Evolutionary conservation across 2,113 vertebrate genomes (phyloP).

Genomic region (Lepus europaeus): DNA sequence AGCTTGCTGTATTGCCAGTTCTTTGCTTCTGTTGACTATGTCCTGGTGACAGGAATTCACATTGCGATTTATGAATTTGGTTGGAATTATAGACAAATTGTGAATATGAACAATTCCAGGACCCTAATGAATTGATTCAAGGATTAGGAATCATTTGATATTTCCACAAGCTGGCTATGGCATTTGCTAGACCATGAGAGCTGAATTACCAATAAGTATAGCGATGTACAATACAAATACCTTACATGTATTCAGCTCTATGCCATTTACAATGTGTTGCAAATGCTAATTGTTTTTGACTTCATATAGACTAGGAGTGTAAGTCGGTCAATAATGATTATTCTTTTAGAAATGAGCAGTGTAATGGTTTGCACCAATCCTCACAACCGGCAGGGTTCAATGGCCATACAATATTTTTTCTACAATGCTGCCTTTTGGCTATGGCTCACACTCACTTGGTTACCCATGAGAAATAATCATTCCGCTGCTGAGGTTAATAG

Average conservation of each 20-base stretch:
- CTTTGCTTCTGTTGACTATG: neutral
- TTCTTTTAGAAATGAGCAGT: neutral
- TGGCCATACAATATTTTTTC: neutral
- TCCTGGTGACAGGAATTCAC: neutral
- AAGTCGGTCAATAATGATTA: slow-evolving; percentile 16
- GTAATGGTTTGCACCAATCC: neutral
- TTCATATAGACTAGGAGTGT: neutral
- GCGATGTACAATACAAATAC: neutral
- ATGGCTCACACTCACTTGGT: neutral
- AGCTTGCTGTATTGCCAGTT: neutral
- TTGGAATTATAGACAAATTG: neutral
- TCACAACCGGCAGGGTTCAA: neutral
- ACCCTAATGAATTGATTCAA: neutral
- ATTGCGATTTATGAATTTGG: neutral
- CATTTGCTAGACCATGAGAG: neutral
- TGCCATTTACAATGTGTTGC: slow-evolving; percentile 6
- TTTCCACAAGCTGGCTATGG: neutral
- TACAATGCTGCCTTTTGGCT: neutral
- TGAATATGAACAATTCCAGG: neutral
- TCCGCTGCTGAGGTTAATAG: neutral
- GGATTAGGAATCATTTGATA: neutral
- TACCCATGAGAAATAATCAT: neutral
- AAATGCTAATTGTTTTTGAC: slow-evolving; percentile 11
- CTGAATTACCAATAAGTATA: neutral
- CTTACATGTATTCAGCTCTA: neutral